phyloP scores from a whole-genome alignment of 2,888 invertebrate species.

The Arctia plantaginis region DNA sequence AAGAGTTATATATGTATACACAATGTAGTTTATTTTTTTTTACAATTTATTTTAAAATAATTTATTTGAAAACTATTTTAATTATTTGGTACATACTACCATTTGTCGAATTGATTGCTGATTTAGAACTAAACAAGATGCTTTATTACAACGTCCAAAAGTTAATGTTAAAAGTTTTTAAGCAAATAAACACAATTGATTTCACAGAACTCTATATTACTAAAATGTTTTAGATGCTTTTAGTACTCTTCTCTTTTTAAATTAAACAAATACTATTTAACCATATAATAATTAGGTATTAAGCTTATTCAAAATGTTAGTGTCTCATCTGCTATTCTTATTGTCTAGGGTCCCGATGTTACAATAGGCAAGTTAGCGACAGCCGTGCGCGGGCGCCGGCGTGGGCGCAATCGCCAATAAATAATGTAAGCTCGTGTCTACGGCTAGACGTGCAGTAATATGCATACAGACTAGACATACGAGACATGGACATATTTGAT shows the following conservation, averaged over 20 bases:
- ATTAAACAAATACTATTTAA: neutral
- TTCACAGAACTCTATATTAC: too few relatives aligned
- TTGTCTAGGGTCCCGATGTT: constrained; percentile 33
- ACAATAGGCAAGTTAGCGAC: constrained; percentile 55
- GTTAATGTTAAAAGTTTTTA: too few relatives aligned
- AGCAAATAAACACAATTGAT: too few relatives aligned
- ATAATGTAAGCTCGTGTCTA: constrained; percentile 29
- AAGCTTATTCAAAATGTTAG: neutral
- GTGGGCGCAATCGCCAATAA: constrained; percentile 48
- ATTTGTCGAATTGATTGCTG: too few relatives aligned
- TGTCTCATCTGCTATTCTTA: constrained; percentile 8
- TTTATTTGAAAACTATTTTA: too few relatives aligned
- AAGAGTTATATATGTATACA: too few relatives aligned
- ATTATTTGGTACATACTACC: too few relatives aligned
- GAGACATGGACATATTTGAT: constrained; percentile 28
- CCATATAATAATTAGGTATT: neutral
- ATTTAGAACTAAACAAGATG: too few relatives aligned
- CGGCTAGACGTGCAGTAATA: constrained; percentile 18
- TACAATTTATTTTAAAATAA: too few relatives aligned
- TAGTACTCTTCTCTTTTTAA: neutral
- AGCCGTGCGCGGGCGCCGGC: constrained; percentile 60
- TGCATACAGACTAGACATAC: constrained; percentile 10
- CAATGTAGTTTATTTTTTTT: too few relatives aligned
- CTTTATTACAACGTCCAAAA: too few relatives aligned
- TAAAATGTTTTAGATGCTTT: neutral